Conservation (phyloP, 2,888 invertebrate species). For the Athalia rosae region DNA sequence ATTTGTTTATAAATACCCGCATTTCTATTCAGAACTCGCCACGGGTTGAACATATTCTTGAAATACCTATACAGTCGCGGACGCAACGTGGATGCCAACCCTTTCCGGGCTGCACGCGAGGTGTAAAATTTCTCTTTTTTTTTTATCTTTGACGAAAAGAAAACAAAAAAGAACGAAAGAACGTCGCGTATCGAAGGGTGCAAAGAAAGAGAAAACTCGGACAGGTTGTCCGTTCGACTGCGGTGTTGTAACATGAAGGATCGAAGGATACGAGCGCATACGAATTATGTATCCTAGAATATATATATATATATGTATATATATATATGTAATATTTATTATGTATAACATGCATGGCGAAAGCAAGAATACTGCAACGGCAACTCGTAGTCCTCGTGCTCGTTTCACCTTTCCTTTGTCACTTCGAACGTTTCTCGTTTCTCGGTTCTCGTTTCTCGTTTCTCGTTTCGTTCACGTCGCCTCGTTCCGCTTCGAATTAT, state of each 20-base stretch:
- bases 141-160: constrained; percentile 25
- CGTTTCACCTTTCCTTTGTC: constrained; percentile 40
- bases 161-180: neutral
- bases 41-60: constrained; percentile 18
- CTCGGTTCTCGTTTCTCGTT: neutral
- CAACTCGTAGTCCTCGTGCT: constrained; percentile 18
- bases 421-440: constrained; percentile 12
- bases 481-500: constrained; percentile 41
- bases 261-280: neutral
- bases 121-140: constrained; percentile 58
- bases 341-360: too few relatives aligned
- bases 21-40: constrained; percentile 33
- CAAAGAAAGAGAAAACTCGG: neutral
- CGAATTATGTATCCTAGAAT: neutral
- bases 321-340: too few relatives aligned
- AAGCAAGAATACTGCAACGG: constrained; percentile 24
- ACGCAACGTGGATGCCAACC: constrained; percentile 46
- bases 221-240: constrained; percentile 36
- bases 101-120: constrained; percentile 52
- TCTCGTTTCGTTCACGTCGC: neutral
- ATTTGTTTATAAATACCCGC: constrained; percentile 68
- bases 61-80: neutral
- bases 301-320: too few relatives aligned
- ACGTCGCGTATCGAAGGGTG: constrained; percentile 3
- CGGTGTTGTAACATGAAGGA: neutral